Base-by-base conservation (phyloP, 2,888 invertebrate genomes). In the Dichetophora obliterata region DNA sequence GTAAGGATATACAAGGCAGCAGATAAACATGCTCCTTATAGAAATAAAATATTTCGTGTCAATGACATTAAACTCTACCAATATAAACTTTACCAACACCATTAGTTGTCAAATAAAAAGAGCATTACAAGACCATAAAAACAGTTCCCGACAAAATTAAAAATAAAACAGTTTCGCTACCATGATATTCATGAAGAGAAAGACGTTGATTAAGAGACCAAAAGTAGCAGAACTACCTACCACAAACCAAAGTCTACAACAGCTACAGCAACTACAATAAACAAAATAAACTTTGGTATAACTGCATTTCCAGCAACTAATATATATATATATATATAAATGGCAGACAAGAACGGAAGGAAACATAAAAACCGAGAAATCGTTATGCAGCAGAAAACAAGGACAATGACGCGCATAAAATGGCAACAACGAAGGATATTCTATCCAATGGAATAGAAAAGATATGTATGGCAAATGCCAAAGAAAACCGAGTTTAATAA, bases 391-490 rank as follows among this genome's bases (percentile, higher is more conserved):
- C 19, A 70, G 22, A 31, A 22, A 71, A 59, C 19, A 71, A 71
- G 57, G 71, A 71, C 71, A 57, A 71, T 59, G 71, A 71, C 59
- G 57, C 69, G 14, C 14, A 65, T 52, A 52, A 52, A 52, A 52
- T 69, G 27, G 52, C 52, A 52, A 16, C 24, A 69, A 69, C 24
- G 52, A 69, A 19, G 16, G 52, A 27, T 14, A 48, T 27, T 31
- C 19, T 22, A 48, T n/a, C 43, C 31, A 71, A 37, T 71, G 43
- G 37, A 59, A 71, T 71, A 37, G 22, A 37, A 22, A 22, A 71
- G 43, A 71, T 59, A 27, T 34, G 31, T 22, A 19, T 48, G 24
- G 14, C 22, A 24, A 11, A n/a, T 24, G 63, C 27, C 5, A 14
- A 63, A 31, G n/a, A 27, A 22, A 61, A 61, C 14, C 27, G 31